A percentile compares a stretch with the other conserved stretches of the same genome.
These are phyloP conservation scores for Salvelinus fontinalis DNA, from an alignment of 2,113 vertebrate species.

Conservation along the genomic window DNA sequence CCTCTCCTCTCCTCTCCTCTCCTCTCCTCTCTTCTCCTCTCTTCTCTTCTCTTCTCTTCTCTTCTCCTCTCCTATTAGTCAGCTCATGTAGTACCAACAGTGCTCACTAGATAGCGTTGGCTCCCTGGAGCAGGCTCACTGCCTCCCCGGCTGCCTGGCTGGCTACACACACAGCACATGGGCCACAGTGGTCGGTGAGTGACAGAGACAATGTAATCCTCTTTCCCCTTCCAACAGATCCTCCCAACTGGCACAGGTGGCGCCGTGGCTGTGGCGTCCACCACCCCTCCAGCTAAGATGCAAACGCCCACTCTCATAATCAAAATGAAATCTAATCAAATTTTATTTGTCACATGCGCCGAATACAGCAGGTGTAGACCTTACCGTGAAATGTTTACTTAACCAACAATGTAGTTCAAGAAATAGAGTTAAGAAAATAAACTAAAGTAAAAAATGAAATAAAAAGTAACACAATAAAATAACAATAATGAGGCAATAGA, in stretches of 20 bases:
- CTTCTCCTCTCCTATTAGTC: background rate
- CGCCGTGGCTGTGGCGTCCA: conserved; percentile 36
- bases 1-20: background rate
- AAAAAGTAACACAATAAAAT: too few relatives aligned
- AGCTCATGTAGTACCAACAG: conserved; percentile 49
- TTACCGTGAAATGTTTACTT: too few relatives aligned
- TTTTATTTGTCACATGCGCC: too few relatives aligned
- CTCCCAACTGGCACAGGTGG: conserved; percentile 52
- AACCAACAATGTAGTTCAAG: too few relatives aligned
- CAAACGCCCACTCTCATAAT: conserved; percentile 17
- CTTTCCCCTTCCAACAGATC: background rate
- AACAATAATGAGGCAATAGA: too few relatives aligned
- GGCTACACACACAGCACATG: background rate
- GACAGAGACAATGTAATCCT: conserved; percentile 10
- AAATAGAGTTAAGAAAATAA: too few relatives aligned
- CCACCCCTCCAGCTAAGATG: conserved; percentile 64
- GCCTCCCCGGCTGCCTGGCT: conserved; percentile 1
- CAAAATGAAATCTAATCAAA: too few relatives aligned
- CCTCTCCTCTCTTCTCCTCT: too few relatives aligned
- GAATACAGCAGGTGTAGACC: too few relatives aligned
- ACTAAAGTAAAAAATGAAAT: too few relatives aligned
- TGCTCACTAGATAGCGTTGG: conserved; percentile 71
- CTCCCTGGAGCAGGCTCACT: conserved; percentile 62
- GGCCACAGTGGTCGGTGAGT: background rate
- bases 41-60: too few relatives aligned